A percentile compares a stretch with the other conserved stretches of the same genome.
phyloP scores from a whole-genome alignment of 2,797 vertebrate species.

The Lagorchestes hirsutus region DNA sequence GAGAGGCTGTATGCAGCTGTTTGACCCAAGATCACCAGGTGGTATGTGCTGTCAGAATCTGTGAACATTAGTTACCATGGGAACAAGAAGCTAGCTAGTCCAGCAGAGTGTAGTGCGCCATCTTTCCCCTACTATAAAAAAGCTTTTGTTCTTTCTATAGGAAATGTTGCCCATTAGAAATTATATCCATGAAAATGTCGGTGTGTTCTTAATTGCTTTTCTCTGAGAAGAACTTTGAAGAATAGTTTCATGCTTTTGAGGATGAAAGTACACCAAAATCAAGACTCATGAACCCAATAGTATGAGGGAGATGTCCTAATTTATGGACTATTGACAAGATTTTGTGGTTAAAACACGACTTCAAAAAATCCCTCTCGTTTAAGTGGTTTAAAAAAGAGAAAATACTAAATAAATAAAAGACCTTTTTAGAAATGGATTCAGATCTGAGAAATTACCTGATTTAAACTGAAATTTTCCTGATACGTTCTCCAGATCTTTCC shows the following conservation, averaged over 20 bases:
- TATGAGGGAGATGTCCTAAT: conserved; percentile 58
- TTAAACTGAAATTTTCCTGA: conserved; percentile 40
- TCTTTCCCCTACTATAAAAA: conserved; percentile 19
- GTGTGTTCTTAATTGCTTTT: neutral
- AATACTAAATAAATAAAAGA: conserved; percentile 47
- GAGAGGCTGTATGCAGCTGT: conserved; percentile 57
- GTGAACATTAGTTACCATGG: conserved; percentile 48
- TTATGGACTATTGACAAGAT: conserved; percentile 69
- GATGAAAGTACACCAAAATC: conserved; percentile 58
- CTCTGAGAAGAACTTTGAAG: conserved; percentile 31
- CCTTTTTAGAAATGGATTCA: conserved; percentile 40
- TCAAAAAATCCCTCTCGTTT: conserved; percentile 48
- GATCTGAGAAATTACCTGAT: conserved; percentile 48
- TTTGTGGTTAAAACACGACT: conserved; percentile 52
- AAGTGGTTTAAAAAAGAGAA: conserved; percentile 51
- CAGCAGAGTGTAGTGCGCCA: neutral
- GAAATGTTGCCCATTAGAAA: conserved; percentile 4
- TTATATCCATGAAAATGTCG: conserved; percentile 50
- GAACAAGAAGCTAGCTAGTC: conserved; percentile 61
- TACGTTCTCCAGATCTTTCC: neutral
- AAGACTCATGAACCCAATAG: conserved; percentile 28
- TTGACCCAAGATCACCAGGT: conserved; percentile 61
- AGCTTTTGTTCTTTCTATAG: conserved; percentile 47
- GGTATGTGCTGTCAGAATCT: conserved; percentile 35
- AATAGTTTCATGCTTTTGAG: conserved; percentile 59